A percentile compares a stretch with the other conserved stretches of the same genome.
These are phyloP conservation scores for Falco concolor DNA, from an alignment of 2,797 vertebrate genomes.

Conservation along the genomic window DNA sequence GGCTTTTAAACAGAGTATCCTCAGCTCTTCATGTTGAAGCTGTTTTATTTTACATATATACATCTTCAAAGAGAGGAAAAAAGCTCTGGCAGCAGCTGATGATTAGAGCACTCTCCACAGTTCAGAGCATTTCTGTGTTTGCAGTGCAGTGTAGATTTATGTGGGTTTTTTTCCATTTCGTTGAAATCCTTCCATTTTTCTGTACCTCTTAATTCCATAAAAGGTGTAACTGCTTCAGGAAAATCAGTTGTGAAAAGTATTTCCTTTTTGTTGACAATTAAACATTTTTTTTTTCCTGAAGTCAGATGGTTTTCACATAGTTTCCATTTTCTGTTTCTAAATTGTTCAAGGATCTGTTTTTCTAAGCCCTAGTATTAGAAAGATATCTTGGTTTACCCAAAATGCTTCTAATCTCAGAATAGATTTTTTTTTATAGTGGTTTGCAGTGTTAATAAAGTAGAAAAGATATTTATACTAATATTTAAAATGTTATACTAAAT, in stretches of 20 bases:
- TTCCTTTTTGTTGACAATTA: background rate
- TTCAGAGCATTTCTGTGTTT: background rate
- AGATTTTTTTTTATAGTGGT: background rate
- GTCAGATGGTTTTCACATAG: background rate
- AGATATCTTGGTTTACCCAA: background rate
- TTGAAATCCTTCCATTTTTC: background rate
- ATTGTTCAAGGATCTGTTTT: background rate
- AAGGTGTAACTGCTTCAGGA: background rate
- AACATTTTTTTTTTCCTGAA: background rate
- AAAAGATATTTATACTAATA: background rate
- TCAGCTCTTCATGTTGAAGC: background rate
- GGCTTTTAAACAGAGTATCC: background rate
- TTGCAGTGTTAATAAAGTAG: background rate
- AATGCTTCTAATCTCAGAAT: background rate
- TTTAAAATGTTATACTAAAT: background rate
- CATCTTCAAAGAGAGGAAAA: background rate
- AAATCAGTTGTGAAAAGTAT: background rate
- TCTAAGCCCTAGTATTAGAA: background rate
- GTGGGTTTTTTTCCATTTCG: background rate
- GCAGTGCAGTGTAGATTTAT: background rate
- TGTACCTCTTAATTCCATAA: background rate
- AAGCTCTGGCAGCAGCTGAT: background rate
- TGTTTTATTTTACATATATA: background rate
- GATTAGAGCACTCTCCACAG: background rate
- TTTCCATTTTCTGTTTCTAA: background rate